Percentiles rank a stretch among this genome's conserved stretches.
Evolutionary conservation across 1,140 invertebrate genomes (phyloP).

Genomic region (Micrasema longulum): DNA sequence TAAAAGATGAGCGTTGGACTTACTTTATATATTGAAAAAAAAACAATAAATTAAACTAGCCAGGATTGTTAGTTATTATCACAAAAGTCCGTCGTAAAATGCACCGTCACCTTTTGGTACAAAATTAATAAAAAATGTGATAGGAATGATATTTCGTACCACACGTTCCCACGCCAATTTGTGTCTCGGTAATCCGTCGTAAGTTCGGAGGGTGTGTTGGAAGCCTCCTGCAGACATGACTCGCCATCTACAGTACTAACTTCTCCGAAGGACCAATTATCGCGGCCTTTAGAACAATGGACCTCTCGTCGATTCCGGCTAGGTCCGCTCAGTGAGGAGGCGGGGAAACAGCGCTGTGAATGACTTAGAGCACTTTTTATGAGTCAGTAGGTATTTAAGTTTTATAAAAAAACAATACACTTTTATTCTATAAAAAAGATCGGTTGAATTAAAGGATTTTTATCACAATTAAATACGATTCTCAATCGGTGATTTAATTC

Average conservation of each 20-base stretch:
- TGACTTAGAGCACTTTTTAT: too few relatives aligned
- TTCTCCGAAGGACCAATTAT: conserved; percentile 12
- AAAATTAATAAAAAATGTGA: conserved; percentile 2
- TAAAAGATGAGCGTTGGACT: too few relatives aligned
- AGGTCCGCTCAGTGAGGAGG: neutral
- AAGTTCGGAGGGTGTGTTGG: conserved; percentile 7
- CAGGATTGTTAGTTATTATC: too few relatives aligned
- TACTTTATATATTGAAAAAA: too few relatives aligned
- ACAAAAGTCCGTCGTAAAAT: neutral
- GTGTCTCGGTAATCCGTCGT: conserved; percentile 17
- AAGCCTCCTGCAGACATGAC: neutral
- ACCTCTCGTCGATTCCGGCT: neutral
- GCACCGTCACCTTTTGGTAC: conserved; percentile 9
- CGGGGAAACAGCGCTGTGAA: neutral
- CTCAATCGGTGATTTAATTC: too few relatives aligned
- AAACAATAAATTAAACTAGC: too few relatives aligned
- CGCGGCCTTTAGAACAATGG: conserved; percentile 30
- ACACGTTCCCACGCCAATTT: conserved; percentile 31
- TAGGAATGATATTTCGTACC: conserved; percentile 2
- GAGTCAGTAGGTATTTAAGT: too few relatives aligned
- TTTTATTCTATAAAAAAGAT: too few relatives aligned
- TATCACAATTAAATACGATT: too few relatives aligned
- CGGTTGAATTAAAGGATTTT: too few relatives aligned
- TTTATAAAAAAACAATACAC: too few relatives aligned
- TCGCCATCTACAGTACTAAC: neutral